A percentile compares a stretch with the other conserved stretches of the same genome.
phyloP scores from a whole-genome alignment of 2,113 vertebrate species.

The Cyprinodon brontotheroides region DNA sequence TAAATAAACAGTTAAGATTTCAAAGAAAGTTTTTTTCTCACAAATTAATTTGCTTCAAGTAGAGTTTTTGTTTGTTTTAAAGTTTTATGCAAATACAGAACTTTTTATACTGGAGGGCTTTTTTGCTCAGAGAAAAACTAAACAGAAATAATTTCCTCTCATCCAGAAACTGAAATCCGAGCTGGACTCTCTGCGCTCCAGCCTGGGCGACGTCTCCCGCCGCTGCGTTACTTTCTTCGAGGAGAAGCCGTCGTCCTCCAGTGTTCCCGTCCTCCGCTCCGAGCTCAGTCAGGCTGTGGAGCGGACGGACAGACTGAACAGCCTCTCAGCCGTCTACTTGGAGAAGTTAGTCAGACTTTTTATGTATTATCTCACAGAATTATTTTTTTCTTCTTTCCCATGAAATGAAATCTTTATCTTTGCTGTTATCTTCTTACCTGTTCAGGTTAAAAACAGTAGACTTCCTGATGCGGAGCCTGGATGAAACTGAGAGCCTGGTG shows the following conservation, averaged over 20 bases:
- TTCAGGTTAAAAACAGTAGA: conserved; percentile 91
- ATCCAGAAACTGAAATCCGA: conserved; percentile 81
- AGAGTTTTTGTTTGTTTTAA: neutral
- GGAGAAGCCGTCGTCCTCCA: conserved; percentile 86
- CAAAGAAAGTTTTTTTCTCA: neutral
- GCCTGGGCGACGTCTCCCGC: conserved; percentile 82
- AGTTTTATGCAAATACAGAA: neutral
- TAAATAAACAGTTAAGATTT: neutral
- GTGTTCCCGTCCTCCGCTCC: conserved; percentile 82
- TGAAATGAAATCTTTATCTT: neutral
- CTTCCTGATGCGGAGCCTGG: conserved; percentile 83
- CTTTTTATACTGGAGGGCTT: neutral
- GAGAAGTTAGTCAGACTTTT: conserved; percentile 84
- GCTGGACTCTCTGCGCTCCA: conserved; percentile 81
- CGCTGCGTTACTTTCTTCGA: conserved; percentile 87
- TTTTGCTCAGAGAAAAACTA: no score
- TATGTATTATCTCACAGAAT: neutral
- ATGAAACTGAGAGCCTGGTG: conserved; percentile 89
- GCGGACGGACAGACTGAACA: conserved; percentile 85
- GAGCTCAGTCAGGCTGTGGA: conserved; percentile 89
- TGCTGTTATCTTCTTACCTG: neutral
- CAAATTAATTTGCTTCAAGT: neutral
- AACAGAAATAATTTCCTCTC: neutral
- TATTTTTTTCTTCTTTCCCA: neutral
- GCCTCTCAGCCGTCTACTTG: conserved; percentile 88